Conservation (phyloP, 53 echinoderm and acorn worm species). For the Holothuria scabra region DNA sequence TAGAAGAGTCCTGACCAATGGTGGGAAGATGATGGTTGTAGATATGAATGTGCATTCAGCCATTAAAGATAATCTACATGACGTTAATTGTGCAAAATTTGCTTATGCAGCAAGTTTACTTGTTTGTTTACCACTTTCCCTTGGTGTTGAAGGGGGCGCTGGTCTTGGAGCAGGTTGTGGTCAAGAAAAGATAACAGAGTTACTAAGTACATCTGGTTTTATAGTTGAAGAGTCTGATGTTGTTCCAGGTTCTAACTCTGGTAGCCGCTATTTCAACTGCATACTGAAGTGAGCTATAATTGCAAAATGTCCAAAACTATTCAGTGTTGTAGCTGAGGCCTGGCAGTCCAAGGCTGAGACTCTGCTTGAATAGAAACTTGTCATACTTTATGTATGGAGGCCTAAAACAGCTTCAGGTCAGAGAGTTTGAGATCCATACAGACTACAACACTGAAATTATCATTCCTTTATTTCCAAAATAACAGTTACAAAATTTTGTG, state of each 20-base stretch:
- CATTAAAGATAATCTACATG: not conserved
- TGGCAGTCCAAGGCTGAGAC: no score
- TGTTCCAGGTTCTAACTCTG: not conserved
- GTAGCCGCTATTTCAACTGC: not conserved
- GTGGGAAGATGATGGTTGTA: not conserved
- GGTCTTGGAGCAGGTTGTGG: slow-evolving; percentile 86
- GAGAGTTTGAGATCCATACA: no score
- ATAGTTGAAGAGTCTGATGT: slow-evolving; percentile 35
- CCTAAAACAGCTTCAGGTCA: no score
- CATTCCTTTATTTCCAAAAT: no score
- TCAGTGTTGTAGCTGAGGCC: no score
- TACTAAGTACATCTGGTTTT: slow-evolving; percentile 59
- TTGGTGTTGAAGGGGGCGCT: slow-evolving; percentile 54
- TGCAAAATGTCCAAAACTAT: no score
- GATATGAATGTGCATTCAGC: slow-evolving; percentile 1
- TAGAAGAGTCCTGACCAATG: not conserved
- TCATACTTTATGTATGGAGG: no score
- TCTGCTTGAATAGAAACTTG: no score
- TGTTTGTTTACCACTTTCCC: slow-evolving; percentile 77
- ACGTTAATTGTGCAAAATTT: not conserved
- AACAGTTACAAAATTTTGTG: no score
- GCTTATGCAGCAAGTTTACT: slow-evolving; percentile 61
- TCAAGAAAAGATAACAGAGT: slow-evolving; percentile 58
- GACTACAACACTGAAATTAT: no score
- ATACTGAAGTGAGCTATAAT: not conserved